phyloP scores from a whole-genome alignment of 2,888 invertebrate genomes.

The Amphipyra berbera region DNA sequence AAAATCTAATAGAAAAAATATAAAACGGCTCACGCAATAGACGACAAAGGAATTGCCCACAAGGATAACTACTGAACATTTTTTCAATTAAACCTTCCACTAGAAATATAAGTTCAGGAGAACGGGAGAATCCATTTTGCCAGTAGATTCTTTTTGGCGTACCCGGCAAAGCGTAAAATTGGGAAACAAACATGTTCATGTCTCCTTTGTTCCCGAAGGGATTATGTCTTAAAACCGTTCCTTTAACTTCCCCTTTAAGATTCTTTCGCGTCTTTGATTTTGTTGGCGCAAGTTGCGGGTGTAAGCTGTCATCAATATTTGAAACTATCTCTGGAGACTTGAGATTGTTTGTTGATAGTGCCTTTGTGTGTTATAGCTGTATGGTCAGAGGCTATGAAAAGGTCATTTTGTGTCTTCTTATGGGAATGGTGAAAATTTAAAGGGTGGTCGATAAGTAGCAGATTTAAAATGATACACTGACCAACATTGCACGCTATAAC shows the following conservation, averaged over 20 bases:
- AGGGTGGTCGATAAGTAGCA: no score
- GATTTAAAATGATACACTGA: no score
- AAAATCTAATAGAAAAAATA: not conserved
- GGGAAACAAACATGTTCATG: conserved; percentile 78
- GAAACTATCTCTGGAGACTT: conserved; percentile 24
- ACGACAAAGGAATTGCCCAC: conserved; percentile 17
- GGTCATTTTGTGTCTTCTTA: no score
- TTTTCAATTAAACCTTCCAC: conserved; percentile 58
- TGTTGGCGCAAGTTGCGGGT: conserved; percentile 36
- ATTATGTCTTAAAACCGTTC: conserved; percentile 69
- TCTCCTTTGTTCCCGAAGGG: conserved; percentile 71
- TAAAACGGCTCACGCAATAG: not conserved
- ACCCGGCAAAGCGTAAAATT: conserved; percentile 81
- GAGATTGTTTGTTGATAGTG: conserved; percentile 11
- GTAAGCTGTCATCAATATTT: conserved; percentile 50
- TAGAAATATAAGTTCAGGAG: conserved; percentile 50
- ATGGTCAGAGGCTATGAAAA: no score
- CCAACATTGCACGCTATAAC: no score
- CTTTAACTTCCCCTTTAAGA: conserved; percentile 61
- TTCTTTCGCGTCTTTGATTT: conserved; percentile 60
- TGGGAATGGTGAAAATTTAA: no score
- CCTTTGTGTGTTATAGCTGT: not conserved
- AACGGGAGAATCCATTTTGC: conserved; percentile 68
- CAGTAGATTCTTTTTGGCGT: conserved; percentile 70
- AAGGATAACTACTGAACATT: conserved; percentile 28